Evolutionary conservation across 1,140 invertebrate species (phyloP).

Genomic region (Pachyrhynchus sulphureomaculatus): DNA sequence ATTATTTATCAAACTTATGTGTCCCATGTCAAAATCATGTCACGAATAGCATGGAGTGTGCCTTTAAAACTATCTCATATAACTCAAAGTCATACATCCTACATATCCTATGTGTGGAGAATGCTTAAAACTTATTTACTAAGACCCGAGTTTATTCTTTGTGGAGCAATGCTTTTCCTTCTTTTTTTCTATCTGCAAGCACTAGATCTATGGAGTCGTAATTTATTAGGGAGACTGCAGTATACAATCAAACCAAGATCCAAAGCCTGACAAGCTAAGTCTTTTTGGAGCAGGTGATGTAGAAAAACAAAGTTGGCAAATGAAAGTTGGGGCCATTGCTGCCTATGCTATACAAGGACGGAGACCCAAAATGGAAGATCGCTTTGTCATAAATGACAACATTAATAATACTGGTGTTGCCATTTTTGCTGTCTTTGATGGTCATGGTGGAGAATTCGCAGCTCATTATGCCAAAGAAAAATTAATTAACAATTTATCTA

Average conservation of each 20-base stretch:
- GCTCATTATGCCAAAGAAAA: constrained; percentile 86
- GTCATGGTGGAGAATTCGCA: constrained; percentile 92
- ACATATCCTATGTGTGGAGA: constrained; percentile 72
- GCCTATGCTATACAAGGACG: constrained; percentile 88
- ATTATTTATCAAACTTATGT: constrained; percentile 81
- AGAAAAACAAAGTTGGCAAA: constrained; percentile 75
- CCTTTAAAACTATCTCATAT: constrained; percentile 62
- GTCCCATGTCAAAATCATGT: constrained; percentile 79
- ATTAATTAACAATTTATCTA: constrained; percentile 73
- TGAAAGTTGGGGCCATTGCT: constrained; percentile 70
- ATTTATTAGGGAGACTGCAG: constrained; percentile 70
- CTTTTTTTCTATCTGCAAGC: constrained; percentile 76
- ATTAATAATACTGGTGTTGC: constrained; percentile 74
- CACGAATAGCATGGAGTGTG: constrained; percentile 72
- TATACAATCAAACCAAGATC: constrained; percentile 61
- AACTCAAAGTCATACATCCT: constrained; percentile 53
- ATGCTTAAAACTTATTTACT: constrained; percentile 71
- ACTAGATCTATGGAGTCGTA: constrained; percentile 75
- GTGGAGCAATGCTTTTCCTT: constrained; percentile 65
- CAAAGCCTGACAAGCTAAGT: constrained; percentile 56
- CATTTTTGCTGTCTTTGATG: constrained; percentile 91
- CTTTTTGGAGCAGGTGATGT: constrained; percentile 55
- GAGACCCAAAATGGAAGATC: constrained; percentile 89
- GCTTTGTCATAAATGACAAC: constrained; percentile 79
- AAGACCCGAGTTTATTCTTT: constrained; percentile 71